phyloP scores from a whole-genome alignment of 2,888 invertebrate genomes.

The Hesperia comma region DNA sequence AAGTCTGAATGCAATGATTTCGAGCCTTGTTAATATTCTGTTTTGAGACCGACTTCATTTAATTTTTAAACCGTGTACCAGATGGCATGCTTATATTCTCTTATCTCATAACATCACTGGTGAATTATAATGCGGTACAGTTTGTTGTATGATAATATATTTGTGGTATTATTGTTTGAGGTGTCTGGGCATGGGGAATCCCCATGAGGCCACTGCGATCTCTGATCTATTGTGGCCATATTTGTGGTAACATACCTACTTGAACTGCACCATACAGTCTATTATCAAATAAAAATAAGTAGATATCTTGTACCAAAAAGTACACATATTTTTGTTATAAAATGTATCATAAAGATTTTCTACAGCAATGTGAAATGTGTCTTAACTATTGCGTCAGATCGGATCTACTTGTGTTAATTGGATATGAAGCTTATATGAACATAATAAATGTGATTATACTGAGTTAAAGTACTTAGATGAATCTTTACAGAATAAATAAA shows the following conservation, averaged over 20 bases:
- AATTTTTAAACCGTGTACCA: too few relatives aligned
- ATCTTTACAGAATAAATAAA: conserved; percentile 28
- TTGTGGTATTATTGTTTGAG: too few relatives aligned
- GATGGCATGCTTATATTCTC: too few relatives aligned
- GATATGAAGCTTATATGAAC: conserved; percentile 17
- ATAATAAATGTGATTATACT: conserved; percentile 21
- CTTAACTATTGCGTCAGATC: conserved; percentile 1
- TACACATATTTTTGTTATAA: conserved; percentile 24
- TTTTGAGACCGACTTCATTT: too few relatives aligned
- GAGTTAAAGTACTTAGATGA: conserved; percentile 11
- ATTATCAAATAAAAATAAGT: not conserved
- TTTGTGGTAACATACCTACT: not conserved
- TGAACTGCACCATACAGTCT: not conserved
- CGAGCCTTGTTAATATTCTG: too few relatives aligned
- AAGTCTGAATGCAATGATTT: too few relatives aligned
- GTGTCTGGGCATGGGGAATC: too few relatives aligned
- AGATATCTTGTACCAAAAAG: conserved; percentile 11
- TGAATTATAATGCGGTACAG: too few relatives aligned
- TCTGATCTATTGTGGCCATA: too few relatives aligned
- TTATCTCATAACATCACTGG: too few relatives aligned
- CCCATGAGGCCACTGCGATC: too few relatives aligned
- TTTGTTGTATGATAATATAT: too few relatives aligned
- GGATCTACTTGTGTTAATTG: conserved; percentile 6
- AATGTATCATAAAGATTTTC: conserved; percentile 5
- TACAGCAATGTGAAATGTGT: conserved; percentile 1